These are phyloP conservation scores for Sanderia malayensis DNA, from an alignment of 30 jellyfish, hydroid and myxozoan species.

Conservation along the genomic window DNA sequence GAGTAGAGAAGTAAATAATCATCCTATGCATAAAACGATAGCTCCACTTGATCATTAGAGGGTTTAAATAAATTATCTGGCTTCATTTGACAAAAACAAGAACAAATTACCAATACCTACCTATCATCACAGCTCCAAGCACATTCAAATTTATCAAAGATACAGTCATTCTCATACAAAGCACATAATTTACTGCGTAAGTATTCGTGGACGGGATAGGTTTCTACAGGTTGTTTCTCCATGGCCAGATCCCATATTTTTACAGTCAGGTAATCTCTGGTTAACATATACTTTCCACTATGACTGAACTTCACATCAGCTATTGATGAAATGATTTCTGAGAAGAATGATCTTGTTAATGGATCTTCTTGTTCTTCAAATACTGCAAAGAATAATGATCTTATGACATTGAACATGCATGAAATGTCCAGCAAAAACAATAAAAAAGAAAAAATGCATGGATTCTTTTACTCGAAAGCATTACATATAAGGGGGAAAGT, in stretches of 20 bases:
- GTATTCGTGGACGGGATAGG: slow-evolving; percentile 87
- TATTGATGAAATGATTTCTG: slow-evolving; percentile 89
- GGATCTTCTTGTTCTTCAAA: slow-evolving; percentile 96
- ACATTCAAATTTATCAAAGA: slow-evolving; percentile 89
- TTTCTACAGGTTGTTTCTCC: slow-evolving; percentile 92
- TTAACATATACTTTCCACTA: slow-evolving; percentile 91
- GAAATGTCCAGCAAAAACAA: too few relatives aligned
- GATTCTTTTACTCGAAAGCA: too few relatives aligned
- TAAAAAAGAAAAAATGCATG: too few relatives aligned
- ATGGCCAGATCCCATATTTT: slow-evolving; percentile 93
- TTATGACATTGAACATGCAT: too few relatives aligned
- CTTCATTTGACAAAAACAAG: too few relatives aligned
- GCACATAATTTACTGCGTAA: slow-evolving; percentile 87
- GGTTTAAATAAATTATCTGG: too few relatives aligned
- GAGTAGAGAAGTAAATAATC: background rate
- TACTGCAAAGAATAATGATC: slow-evolving; percentile 32
- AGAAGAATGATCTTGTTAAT: slow-evolving; percentile 71
- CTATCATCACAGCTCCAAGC: slow-evolving; percentile 96
- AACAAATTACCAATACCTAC: too few relatives aligned
- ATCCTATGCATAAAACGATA: too few relatives aligned
- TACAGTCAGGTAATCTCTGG: slow-evolving; percentile 91
- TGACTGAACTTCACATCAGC: slow-evolving; percentile 96
- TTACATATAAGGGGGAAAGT: too few relatives aligned
- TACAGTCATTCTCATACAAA: slow-evolving; percentile 91
- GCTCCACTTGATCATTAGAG: too few relatives aligned